Conservation (phyloP, 1,140 invertebrate genomes). For the Drosophila dunni region DNA sequence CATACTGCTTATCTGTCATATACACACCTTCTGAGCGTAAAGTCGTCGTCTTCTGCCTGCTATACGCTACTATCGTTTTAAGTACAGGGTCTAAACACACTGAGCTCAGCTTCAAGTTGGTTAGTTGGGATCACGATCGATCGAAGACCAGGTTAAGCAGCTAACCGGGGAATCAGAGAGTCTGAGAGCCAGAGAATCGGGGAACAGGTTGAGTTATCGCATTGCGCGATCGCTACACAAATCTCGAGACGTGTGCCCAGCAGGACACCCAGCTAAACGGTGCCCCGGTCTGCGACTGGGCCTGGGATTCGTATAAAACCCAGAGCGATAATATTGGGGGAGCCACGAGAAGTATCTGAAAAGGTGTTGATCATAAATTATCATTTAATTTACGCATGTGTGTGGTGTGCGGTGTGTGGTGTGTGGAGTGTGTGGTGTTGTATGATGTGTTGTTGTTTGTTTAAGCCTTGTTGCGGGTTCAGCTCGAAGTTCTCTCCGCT, state of each 20-base stretch:
- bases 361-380: slow-evolving; percentile 83
- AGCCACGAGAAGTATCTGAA: slow-evolving; percentile 65
- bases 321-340: slow-evolving; percentile 6
- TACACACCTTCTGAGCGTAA: too few relatives aligned
- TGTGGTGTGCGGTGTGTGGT: slow-evolving; percentile 61
- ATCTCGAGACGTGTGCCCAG: slow-evolving; percentile 78
- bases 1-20: too few relatives aligned
- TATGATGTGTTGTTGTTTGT: slow-evolving; percentile 43
- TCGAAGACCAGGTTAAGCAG: slow-evolving; percentile 20
- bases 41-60: too few relatives aligned
- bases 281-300: slow-evolving; percentile 1
- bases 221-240: slow-evolving; percentile 80
- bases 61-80: too few relatives aligned
- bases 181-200: background rate
- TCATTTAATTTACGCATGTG: slow-evolving; percentile 82
- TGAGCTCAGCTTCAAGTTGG: slow-evolving; percentile 21
- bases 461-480: slow-evolving; percentile 25
- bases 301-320: background rate
- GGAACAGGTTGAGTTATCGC: slow-evolving; percentile 81
- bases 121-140: slow-evolving; percentile 12
- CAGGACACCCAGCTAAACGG: slow-evolving; percentile 82
- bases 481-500: background rate
- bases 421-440: slow-evolving; percentile 38
- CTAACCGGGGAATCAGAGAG: background rate
- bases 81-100: too few relatives aligned